Base-by-base conservation (phyloP, 2,113 vertebrate species). In the Perccottus glenii region DNA sequence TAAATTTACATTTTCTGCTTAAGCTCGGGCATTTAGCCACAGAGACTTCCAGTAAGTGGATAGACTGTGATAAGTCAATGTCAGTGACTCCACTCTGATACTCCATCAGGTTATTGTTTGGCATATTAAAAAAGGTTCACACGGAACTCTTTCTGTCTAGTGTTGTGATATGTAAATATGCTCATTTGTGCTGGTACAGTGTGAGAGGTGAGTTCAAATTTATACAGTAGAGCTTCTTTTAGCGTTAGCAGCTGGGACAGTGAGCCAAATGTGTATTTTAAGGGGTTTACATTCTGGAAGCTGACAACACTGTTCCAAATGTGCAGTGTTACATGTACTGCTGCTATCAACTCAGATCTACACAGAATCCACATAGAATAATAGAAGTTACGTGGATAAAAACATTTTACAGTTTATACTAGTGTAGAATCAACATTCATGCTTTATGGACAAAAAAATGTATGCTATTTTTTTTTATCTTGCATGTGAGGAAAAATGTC, bases 1-100 rank as follows among this genome's bases (percentile, higher is more conserved):
- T 75, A 78, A 74, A 85, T 82, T 81, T 64, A 63, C 15, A 83
- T 84, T 81, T 82, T 78, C 53, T 50, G 33, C 78, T 75, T 80
- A 76, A 67, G 60, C 53, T 27, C 6, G 3, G 4, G 11, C 64
- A 61, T 76, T 77, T 70, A 73, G 55, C 67, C 71, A 35, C 9
- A 48, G 73, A 68, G 70, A 73, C 52, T 60, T 27, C 19, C 45
- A 72, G 52, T 68, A 32, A 70, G 61, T 11, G 58, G 48, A 58
- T 64, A 52, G 1, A 1, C 57, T 42, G 32, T 59, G 53, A 78
- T 47, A 61, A 70, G 77, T 81, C 64, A 63, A 64, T 67, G 74
- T 75, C 67, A 62, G 59, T 65, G 67, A 60, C 60, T 57, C 19
- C 15, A 1, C 59, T 74, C 47, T 70, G 64, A 79, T 80, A 49